phyloP scores from a whole-genome alignment of 2,888 invertebrate genomes.

The Lasioglossum vierecki region DNA sequence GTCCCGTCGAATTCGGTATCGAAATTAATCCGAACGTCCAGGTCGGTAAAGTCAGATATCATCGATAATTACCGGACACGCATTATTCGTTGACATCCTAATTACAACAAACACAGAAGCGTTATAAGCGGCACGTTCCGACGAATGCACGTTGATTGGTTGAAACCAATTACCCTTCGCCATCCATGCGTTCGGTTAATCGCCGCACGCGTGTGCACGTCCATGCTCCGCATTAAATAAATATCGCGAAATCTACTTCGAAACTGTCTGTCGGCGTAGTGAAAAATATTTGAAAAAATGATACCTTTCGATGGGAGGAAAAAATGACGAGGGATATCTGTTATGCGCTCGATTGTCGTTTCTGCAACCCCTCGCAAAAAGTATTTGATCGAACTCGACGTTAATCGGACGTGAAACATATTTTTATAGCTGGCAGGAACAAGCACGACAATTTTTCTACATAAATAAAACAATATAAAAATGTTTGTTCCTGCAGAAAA shows the following conservation, averaged over 20 bases:
- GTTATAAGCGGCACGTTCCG: conserved; percentile 52
- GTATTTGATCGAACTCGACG: background rate
- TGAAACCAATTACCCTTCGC: conserved; percentile 58
- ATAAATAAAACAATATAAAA: background rate
- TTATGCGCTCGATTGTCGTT: background rate
- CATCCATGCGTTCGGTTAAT: conserved; percentile 41
- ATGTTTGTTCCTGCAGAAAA: background rate
- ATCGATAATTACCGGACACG: conserved; percentile 62
- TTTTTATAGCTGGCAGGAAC: background rate
- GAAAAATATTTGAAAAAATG: conserved; percentile 51
- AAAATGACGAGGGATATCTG: background rate
- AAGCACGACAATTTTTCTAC: background rate
- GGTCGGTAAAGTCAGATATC: conserved; percentile 60
- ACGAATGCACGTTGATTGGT: conserved; percentile 55
- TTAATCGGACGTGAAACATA: background rate
- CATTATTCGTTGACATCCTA: conserved; percentile 64
- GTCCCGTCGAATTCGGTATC: conserved; percentile 50
- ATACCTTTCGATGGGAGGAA: background rate
- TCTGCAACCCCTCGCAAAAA: background rate
- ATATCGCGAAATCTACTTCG: conserved; percentile 60
- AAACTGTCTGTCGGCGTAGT: conserved; percentile 10
- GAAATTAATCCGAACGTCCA: conserved; percentile 61
- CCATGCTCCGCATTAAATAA: conserved; percentile 38
- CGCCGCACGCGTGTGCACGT: conserved; percentile 25
- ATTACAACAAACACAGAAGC: conserved; percentile 61